Evolutionary conservation across 2,888 invertebrate genomes (phyloP), one percentile per base, ranked within the genome.

Genomic region (Limulus polyphemus): DNA sequence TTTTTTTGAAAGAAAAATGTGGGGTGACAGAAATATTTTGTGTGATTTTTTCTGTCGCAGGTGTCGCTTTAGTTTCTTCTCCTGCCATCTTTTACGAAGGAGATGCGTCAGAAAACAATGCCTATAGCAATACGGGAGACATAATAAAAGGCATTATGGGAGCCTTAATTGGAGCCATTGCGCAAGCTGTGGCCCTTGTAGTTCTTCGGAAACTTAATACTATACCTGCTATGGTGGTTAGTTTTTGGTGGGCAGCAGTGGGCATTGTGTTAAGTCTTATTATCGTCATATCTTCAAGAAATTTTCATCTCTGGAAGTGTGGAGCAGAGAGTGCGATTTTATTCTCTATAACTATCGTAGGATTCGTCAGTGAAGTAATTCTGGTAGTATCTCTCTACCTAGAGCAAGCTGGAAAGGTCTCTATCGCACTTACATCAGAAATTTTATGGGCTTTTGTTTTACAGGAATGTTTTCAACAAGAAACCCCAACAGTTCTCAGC

Each of bases 401-500:
- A 11, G 59, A 59, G 1, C 56, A 62, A 13, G 62, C 65, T 1
- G 61, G 62, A 10, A 49, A 60, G 9, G 60, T 65, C 2, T 65
- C 65, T 7, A 56, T 62, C 2, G 60, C 62, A 1, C 57, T 65
- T 10, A 65, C 65, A 0, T 56, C 62, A 3, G 65, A 65, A 52
- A 65, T 65, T 10, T 16, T 65, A 56, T 65, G 60, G 60, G 57
- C 65, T 5, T 65, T 65, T 49, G 1, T 65, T 3, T 49, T 65
- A 10, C 65, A 65, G 57, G 51, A 58, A 16, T 62, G 11, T 11
- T 54, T 57, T 17, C 51, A 49, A 49, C 32, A 49, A 32, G 56
- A 58, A 48, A 49, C 32, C 5, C 60, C 58, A 0, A 13, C 16
- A 1, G 1, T 56, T 11, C 49, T 56, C 56, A 60, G 54, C 12